Percentiles rank a stretch among this genome's conserved stretches.
Conservation (phyloP, 2,113 vertebrate species). For the Aix galericulata region DNA sequence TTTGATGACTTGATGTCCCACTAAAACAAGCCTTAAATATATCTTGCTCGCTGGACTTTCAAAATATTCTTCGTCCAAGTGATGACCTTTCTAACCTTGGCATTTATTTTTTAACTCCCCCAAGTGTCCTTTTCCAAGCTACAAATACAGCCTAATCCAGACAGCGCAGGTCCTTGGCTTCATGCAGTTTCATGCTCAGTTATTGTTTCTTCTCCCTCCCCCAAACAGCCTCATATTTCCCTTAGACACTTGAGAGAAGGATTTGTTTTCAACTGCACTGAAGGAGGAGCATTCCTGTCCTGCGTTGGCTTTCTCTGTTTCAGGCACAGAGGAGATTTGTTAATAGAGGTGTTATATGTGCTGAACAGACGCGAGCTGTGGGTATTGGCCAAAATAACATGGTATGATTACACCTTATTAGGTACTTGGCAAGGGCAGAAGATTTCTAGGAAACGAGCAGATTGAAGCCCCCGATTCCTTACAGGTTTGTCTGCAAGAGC, state of each 20-base stretch:
- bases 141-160: neutral
- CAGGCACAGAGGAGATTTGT: neutral
- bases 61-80: neutral
- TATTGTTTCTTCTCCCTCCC: neutral
- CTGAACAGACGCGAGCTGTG: neutral
- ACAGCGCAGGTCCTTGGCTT: neutral
- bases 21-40: neutral
- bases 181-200: neutral
- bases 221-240: neutral
- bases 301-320: neutral
- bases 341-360: neutral
- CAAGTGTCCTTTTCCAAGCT: neutral
- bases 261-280: neutral
- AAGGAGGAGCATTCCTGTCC: fast-evolving
- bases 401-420: neutral
- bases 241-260: neutral
- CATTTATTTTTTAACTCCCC: neutral
- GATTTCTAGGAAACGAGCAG: neutral
- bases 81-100: neutral
- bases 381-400: neutral
- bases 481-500: neutral
- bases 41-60: neutral
- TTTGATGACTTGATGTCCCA: neutral
- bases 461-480: neutral
- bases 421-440: neutral